Base-by-base conservation (phyloP, 2,113 vertebrate genomes). In the Dipodomys spectabilis region DNA sequence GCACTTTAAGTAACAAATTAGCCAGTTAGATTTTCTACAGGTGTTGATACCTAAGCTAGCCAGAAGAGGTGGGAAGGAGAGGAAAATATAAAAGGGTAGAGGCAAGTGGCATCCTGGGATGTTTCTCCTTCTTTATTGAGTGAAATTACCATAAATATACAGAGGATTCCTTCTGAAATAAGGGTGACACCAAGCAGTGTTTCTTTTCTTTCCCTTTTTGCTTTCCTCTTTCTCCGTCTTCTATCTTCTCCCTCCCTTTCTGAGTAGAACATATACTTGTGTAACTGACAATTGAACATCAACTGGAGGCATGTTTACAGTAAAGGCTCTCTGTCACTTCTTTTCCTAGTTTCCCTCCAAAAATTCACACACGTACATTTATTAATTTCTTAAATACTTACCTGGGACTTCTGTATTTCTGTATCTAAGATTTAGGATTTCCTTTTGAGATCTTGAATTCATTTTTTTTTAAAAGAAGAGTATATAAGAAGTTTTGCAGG, bases 391-490 rank as follows among this genome's bases (percentile, higher is more conserved):
- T 82, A 71, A n/a, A 18, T 57, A 53, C 62, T 20, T 15, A 93
- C 71, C 45, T 72, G 78, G 39, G 28, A 39, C 74, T 88, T 93
- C 7, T 72, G 83, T 39, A 79, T 79, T 88, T 93, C 5, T 72
- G 80, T n/a, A 82, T 90, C 79, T 86, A 69, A 86, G 77, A 77
- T 49, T 77, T 77, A 93, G 69, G 15, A 77, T 93, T 96, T 92
- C 23, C 39, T 82, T 91, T 95, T 82, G 2, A 23, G 7, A 53
- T 79, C 18, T 72, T 94, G 32, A 82, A 53, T 86, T 94, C 22
- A 86, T 87, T 83, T 19, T 94, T 27, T 27, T 73, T 78, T 49
- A 49, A 49, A 49, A 64, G 22, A 73, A 85, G 44, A 32, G 18
- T 1, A 67, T 32, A 19, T 81, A 67, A 83, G 62, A 44, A 39